A percentile compares a stretch with the other conserved stretches of the same genome.
Evolutionary conservation across 2,113 vertebrate genomes (phyloP).

Genomic region (Rhea pennata): DNA sequence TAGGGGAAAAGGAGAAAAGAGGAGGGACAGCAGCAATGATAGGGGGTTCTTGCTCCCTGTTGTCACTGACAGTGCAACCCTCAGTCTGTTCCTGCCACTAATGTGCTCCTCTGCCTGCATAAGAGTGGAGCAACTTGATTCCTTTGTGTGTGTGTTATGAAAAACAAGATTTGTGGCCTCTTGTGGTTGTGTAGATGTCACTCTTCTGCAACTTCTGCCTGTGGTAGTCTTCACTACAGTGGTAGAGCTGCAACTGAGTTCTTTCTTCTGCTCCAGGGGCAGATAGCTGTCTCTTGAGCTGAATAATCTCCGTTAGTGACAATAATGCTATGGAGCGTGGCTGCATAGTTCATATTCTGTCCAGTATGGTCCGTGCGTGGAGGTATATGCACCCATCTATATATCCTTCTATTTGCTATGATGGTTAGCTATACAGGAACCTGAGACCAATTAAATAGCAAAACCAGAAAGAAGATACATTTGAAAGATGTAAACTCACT

Average conservation of each 20-base stretch:
- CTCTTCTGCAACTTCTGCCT: background rate
- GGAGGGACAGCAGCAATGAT: background rate
- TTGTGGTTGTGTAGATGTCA: rapidly evolving
- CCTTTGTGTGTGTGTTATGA: background rate
- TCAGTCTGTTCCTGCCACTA: too few relatives aligned
- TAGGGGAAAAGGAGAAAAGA: background rate
- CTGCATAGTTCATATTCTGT: background rate
- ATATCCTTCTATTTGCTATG: background rate
- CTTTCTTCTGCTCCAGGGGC: background rate
- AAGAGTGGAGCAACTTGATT: background rate
- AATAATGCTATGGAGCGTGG: background rate
- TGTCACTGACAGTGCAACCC: background rate
- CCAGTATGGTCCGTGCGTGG: background rate
- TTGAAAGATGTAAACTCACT: slow-evolving; percentile 23
- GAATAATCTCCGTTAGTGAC: background rate
- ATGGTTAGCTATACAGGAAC: background rate
- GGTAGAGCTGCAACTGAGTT: background rate
- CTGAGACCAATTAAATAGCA: background rate
- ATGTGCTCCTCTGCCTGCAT: background rate
- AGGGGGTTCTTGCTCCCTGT: background rate
- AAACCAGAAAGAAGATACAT: background rate
- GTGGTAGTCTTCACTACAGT: background rate
- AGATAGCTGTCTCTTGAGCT: background rate
- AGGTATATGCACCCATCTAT: background rate
- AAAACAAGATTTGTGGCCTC: background rate